Evolutionary conservation across 2,888 invertebrate genomes (phyloP).

Genomic region (Mamestra brassicae): DNA sequence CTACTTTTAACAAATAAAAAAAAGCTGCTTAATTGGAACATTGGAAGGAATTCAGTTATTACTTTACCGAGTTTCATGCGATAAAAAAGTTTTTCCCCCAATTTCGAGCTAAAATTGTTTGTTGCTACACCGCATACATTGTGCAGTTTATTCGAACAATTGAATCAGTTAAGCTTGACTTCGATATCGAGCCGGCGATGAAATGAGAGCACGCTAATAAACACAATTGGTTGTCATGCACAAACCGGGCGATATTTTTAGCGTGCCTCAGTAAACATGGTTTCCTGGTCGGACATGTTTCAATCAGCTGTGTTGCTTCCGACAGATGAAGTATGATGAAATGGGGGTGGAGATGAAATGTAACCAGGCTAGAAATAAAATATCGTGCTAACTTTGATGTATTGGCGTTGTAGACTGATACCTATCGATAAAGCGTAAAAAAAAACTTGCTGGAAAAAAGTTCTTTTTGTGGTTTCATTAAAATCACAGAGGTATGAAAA

Average conservation of each 20-base stretch:
- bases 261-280: constrained; percentile 22
- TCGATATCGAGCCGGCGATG: constrained; percentile 28
- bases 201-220: constrained; percentile 57
- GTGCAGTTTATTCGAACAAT: constrained; percentile 52
- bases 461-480: neutral
- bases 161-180: constrained; percentile 53
- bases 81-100: constrained; percentile 29
- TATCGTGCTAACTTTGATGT: neutral
- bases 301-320: constrained; percentile 50
- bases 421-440: neutral
- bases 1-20: constrained; percentile 29
- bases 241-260: constrained; percentile 38
- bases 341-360: neutral
- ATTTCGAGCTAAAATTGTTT: constrained; percentile 28
- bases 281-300: constrained; percentile 36
- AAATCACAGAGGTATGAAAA: constrained; percentile 2
- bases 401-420: neutral
- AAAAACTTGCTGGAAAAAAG: neutral
- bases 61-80: constrained; percentile 25
- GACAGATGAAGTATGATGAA: constrained; percentile 21
- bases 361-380: no score
- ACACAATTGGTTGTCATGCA: constrained; percentile 56
- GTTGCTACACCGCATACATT: constrained; percentile 42
- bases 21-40: constrained; percentile 22
- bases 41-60: constrained; percentile 23